Base-by-base conservation (phyloP, 2,888 invertebrate species). In the Gonocerus acuteangulatus region DNA sequence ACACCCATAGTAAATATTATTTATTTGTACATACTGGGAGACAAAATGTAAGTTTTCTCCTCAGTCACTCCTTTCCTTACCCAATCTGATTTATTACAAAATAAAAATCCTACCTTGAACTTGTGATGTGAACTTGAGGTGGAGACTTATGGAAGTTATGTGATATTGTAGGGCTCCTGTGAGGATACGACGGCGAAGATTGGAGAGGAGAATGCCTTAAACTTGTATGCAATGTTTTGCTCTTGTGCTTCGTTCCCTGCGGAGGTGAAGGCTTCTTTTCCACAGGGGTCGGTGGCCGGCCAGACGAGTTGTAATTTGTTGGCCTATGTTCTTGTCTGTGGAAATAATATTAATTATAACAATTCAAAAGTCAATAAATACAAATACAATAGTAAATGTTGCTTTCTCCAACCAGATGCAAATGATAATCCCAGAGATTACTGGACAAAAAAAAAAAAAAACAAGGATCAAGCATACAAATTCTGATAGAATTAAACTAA, bases 141-240 rank as follows among this genome's bases (percentile, higher is more conserved):
- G 68, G 67, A 19, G 68, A 67, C 49, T 65, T 67, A 56, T 66
- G 67, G 39, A 60, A 61, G 18, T 19, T 61, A 23, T 61, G 62
- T 34, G 60, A 42, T 27, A 58, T 63, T 57, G 45, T 61, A 66
- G 64, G 71, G 63, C 63, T 75, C 79, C 74, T 71, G 69, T 68
- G 73, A 72, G 66, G 71, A 66, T 71, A 71, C 44, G 75, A 74
- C 47, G 82, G 82, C 65, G 82, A 82, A 66, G 80, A 79, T 69
- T 80, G 80, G 65, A 81, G 73, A 27, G 80, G 82, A 59, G 81
- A 81, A 71, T 80, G 79, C 67, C 79, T 78, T 64, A 57, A 32
- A 57, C 57, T 57, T 34, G 57, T 57, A 57, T 32, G 44, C 16
- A 47, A 44, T 1, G 57, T 23, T 45, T 57, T 57, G 16, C 16